Evolutionary conservation across 2,888 invertebrate species (phyloP), one percentile per base, ranked within the genome.

Genomic region (Zootermopsis nevadensis): DNA sequence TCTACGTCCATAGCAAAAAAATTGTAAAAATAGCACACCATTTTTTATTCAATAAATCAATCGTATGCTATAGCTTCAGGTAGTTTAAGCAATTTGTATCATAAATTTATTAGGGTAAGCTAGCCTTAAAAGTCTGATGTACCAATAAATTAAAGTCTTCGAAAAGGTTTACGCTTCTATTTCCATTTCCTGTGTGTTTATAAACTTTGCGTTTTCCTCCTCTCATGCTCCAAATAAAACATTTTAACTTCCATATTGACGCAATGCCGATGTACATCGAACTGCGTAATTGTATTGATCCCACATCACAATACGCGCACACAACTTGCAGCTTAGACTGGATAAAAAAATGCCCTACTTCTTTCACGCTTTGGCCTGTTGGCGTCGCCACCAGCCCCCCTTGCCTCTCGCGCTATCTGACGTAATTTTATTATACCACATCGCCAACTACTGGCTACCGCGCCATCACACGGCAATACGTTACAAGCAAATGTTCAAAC

Each of bases 351-450:
- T 38, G 4, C n/a, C 38, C n/a, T n/a, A 74, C 74, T 69, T 33
- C 69, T 74, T 74, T 74, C 74, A 24, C 38, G 24, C n/a, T 74
- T 74, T 74, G 74, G n/a, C 74, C 80, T 74, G n/a, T 38, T 81
- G 81, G 83, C 66, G 80, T 48, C 83, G 83, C 83, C 83, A 83
- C 83, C 53, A 42, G 35, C 83, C 77, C 60, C 60, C 81, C 53
- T 30, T n/a, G 42, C 76, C 66, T 76, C 76, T 83, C 80, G n/a
- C 80, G 83, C 83, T 76, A 83, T 83, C 83, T 81, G 80, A 80
- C 83, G 83, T 77, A 81, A 81, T 77, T 76, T 66, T 81, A 81
- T 53, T 48, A 33, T 77, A 83, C 83, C 74, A 83, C 81, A 60
- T 77, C 74, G 55, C 38, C 66, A 38, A 66, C 55, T 60, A 53